A percentile compares a stretch with the other conserved stretches of the same genome.
phyloP scores from a whole-genome alignment of 2,888 invertebrate species.

The Eupithecia insigniata region DNA sequence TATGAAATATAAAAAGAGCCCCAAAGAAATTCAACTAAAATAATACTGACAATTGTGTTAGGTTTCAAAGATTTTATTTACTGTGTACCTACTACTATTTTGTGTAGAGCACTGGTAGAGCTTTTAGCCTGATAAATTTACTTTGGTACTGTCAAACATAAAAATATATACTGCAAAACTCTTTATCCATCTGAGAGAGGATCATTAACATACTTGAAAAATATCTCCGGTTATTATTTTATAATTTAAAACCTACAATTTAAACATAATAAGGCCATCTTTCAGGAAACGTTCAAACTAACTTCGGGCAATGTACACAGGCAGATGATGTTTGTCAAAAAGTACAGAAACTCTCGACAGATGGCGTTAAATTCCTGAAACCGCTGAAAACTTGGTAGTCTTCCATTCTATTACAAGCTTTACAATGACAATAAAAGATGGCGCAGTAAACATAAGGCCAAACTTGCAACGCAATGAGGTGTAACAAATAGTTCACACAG shows the following conservation, averaged over 20 bases:
- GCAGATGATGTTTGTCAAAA: constrained; percentile 1
- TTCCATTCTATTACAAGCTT: background rate
- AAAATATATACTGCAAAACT: background rate
- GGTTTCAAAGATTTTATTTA: background rate
- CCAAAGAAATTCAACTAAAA: background rate
- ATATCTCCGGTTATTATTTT: background rate
- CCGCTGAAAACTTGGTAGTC: background rate
- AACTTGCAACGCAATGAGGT: background rate
- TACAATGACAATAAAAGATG: background rate
- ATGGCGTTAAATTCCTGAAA: constrained; percentile 15
- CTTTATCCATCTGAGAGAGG: background rate
- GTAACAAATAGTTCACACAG: too few relatives aligned
- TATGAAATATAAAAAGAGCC: background rate
- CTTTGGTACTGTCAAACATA: background rate
- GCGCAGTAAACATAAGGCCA: background rate
- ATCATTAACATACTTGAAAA: too few relatives aligned
- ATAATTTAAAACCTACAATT: background rate
- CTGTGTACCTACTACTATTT: background rate
- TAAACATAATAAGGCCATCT: background rate
- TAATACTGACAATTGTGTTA: background rate
- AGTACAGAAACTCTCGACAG: constrained; percentile 7
- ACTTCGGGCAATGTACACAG: background rate
- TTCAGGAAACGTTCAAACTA: background rate
- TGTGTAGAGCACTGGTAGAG: background rate
- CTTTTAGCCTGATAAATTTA: background rate